Base-by-base conservation (phyloP, 2,888 invertebrate species). In the Drosophila setosimentum region DNA sequence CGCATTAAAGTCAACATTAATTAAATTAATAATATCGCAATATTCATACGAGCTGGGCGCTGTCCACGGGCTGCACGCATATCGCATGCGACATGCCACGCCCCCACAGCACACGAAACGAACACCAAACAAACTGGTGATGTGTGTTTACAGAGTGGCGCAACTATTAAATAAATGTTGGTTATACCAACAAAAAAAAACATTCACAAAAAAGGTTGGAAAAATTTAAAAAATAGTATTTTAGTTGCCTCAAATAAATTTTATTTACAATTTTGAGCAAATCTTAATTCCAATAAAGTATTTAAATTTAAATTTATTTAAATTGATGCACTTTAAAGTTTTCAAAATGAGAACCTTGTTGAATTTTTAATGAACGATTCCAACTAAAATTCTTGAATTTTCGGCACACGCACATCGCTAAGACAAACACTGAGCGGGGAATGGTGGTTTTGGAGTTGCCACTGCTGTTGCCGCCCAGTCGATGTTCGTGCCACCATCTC, bases 21-120 rank as follows among this genome's bases (percentile, higher is more conserved):
- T 84, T 84, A 80, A 82, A 80, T 82, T 78, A 82, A 82, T 73
- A 87, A 84, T 84, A 80, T 76, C 61, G 64, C 53, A 82, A 84
- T 82, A 73, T 71, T 59, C 55, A 70, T 58, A 16, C 18, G 29
- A 57, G 53, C 48, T 27, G 49, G 50, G 30, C 29, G 57, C 37
- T 71, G 67, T 45, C 30, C 30, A 59, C 55, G 60, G 60, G 61
- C 61, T 61, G 67, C 76, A 48, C 61, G 71, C 71, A 71, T 24
- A 49, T 57, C 55, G 49, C 61, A 24, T 71, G 78, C 67, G 55
- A 57, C 58, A n/a, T 67, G 77, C 70, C 78, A 78, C 76, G 72
- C 35, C 78, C 79, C 60, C 11, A 1, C 24, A 58, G 1, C 11
- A 27, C n/a, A 63, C 37, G 30, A 61, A 68, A 48, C n/a, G 11